Conservation (phyloP, 2,888 invertebrate species). For the Agonopterix alstromeriana region DNA sequence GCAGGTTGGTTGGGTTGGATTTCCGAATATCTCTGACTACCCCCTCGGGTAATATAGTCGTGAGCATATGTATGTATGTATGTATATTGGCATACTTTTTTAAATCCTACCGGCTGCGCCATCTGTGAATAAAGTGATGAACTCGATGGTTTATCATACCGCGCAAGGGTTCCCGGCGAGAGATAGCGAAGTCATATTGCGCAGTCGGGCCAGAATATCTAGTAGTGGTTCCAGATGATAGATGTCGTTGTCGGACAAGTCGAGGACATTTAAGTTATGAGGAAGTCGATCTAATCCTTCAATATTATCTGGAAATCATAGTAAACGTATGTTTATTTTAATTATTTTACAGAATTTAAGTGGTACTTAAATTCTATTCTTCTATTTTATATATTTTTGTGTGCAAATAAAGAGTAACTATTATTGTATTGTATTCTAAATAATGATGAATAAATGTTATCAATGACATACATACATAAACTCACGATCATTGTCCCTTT, state of each 20-base stretch:
- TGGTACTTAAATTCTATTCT: too few species aligned
- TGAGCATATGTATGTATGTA: too few species aligned
- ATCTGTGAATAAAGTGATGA: conserved; percentile 21
- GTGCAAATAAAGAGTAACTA: too few species aligned
- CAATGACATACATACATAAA: too few species aligned
- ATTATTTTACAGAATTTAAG: not conserved
- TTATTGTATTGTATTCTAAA: too few species aligned
- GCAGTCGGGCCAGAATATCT: conserved; percentile 40
- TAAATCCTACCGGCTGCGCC: conserved; percentile 16
- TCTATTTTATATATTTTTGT: too few species aligned
- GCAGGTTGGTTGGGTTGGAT: too few species aligned
- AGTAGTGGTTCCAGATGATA: conserved; percentile 58
- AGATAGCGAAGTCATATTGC: conserved; percentile 52
- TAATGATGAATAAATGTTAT: too few species aligned
- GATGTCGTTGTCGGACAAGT: conserved; percentile 78
- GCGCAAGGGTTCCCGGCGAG: conserved; percentile 78
- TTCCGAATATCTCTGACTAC: too few species aligned
- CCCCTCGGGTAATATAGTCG: too few species aligned
- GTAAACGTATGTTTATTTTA: not conserved
- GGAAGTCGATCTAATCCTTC: conserved; percentile 32
- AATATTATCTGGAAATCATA: conserved; percentile 30
- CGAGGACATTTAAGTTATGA: conserved; percentile 47
- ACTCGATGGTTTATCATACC: conserved; percentile 35
- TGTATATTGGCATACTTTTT: too few species aligned
- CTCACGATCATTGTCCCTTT: too few species aligned